Conservation (phyloP, 2,797 vertebrate genomes). For the Vireo griseus region DNA sequence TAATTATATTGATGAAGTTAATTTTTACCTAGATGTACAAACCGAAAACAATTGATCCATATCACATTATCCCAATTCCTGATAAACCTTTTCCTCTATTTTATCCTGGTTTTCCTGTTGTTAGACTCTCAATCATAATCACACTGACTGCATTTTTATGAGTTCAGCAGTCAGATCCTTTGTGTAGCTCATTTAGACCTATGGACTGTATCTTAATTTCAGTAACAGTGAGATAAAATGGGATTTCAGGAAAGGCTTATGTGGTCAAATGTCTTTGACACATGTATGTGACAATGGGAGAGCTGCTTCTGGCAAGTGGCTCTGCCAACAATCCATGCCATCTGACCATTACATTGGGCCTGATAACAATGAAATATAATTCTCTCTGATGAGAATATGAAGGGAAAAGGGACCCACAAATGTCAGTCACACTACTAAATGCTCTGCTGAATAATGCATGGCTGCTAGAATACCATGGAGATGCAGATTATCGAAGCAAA, state of each 20-base stretch:
- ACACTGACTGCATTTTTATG: neutral
- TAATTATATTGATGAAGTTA: neutral
- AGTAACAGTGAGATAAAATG: neutral
- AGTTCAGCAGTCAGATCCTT: neutral
- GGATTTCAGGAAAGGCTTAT: neutral
- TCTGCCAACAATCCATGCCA: neutral
- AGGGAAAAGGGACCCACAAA: neutral
- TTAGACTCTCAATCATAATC: neutral
- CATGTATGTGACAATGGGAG: neutral
- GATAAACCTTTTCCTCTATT: neutral
- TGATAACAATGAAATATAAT: constrained; percentile 17
- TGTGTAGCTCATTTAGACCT: neutral
- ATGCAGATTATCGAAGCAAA: constrained; percentile 1
- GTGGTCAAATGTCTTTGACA: neutral
- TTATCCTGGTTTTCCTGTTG: neutral
- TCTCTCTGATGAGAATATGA: neutral
- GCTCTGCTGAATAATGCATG: constrained; percentile 26
- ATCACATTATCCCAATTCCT: neutral
- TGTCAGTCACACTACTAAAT: neutral
- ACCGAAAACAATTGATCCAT: neutral
- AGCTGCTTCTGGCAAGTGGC: neutral
- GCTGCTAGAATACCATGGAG: neutral
- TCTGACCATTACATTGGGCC: neutral
- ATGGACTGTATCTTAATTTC: neutral
- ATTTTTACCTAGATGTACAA: neutral